phyloP scores from a whole-genome alignment of 2,113 vertebrate species.

The Apodemus speciosus region DNA sequence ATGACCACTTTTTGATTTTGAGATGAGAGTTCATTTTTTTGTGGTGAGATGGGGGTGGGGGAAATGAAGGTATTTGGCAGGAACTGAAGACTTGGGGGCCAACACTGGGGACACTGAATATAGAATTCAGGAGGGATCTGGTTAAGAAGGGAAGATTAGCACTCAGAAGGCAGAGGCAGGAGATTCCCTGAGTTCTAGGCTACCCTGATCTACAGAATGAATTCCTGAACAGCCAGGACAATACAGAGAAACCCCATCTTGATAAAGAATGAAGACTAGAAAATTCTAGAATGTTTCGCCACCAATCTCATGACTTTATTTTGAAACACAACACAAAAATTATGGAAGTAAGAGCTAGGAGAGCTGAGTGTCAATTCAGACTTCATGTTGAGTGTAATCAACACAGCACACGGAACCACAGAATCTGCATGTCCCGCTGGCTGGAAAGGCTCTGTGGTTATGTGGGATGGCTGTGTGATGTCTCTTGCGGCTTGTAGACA shows the following conservation, averaged over 20 bases:
- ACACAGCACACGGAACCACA: background rate
- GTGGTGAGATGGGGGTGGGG: background rate
- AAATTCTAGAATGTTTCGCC: slow-evolving; percentile 39
- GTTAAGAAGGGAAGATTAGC: background rate
- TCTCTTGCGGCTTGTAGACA: background rate
- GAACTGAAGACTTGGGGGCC: slow-evolving; percentile 2
- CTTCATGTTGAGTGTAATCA: background rate
- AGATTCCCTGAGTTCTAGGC: background rate
- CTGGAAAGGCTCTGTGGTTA: slow-evolving; percentile 2
- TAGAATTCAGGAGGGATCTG: background rate
- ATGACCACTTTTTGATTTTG: background rate
- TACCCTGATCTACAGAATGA: background rate
- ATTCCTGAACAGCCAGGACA: background rate
- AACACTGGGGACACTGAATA: background rate
- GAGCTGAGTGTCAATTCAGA: background rate
- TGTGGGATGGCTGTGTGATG: background rate
- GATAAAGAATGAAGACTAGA: background rate
- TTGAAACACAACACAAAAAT: slow-evolving; percentile 20
- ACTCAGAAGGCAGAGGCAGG: background rate
- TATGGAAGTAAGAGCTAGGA: background rate
- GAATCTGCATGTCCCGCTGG: background rate
- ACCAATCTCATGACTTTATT: background rate
- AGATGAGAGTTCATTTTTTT: background rate
- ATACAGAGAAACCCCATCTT: background rate
- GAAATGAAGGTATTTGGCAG: background rate